These are phyloP conservation scores for Cabera pusaria DNA, from an alignment of 2,888 invertebrate species.

Conservation along the genomic window DNA sequence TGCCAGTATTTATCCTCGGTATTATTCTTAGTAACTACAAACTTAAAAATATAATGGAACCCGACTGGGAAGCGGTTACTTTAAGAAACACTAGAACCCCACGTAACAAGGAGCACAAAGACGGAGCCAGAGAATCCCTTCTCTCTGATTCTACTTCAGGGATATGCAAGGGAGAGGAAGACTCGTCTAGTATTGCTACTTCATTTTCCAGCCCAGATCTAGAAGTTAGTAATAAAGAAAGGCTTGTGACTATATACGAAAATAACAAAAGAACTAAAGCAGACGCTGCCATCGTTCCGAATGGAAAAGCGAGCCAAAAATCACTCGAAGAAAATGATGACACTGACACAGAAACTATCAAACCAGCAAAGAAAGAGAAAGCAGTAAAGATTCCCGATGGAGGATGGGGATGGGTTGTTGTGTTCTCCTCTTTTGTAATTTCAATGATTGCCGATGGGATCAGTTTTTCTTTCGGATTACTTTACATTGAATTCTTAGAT, in stretches of 20 bases:
- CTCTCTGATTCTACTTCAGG: conserved; percentile 77
- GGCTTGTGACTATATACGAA: conserved; percentile 32
- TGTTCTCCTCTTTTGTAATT: conserved; percentile 91
- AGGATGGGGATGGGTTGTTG: conserved; percentile 96
- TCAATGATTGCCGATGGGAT: conserved; percentile 97
- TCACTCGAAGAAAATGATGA: conserved; percentile 33
- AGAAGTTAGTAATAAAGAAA: conserved; percentile 55
- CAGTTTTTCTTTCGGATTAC: conserved; percentile 95
- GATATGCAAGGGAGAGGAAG: conserved; percentile 72
- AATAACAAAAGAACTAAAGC: conserved; percentile 38
- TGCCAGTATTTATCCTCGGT: conserved; percentile 67
- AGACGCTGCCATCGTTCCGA: conserved; percentile 25
- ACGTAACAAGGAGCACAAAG: conserved; percentile 45
- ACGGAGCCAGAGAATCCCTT: conserved; percentile 62
- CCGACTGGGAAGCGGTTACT: conserved; percentile 52
- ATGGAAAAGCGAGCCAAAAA: conserved; percentile 29
- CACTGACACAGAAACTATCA: conserved; percentile 33
- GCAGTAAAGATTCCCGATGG: conserved; percentile 89
- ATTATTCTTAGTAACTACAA: conserved; percentile 46
- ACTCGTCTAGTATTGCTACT: conserved; percentile 55
- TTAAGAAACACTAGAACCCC: conserved; percentile 63
- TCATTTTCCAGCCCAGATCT: conserved; percentile 71
- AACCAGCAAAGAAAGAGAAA: conserved; percentile 35
- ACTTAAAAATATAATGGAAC: conserved; percentile 51
- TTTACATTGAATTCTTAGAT: conserved; percentile 91